phyloP scores from a whole-genome alignment of 2,113 vertebrate genomes.

The Pelobates fuscus region DNA sequence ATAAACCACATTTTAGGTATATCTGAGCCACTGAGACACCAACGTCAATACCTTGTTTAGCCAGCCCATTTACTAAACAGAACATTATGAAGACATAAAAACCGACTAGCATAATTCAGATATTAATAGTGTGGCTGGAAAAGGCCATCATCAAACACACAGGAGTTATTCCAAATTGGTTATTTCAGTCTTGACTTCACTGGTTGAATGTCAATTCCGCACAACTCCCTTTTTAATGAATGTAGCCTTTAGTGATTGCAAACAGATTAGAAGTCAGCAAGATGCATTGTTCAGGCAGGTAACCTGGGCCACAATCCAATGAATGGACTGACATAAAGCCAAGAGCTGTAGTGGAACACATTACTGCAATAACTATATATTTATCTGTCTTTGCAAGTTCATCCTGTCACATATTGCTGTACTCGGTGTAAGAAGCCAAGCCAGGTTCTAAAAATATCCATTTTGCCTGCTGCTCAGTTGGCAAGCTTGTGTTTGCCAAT shows the following conservation, averaged over 20 bases:
- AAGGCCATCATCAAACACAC: too few relatives aligned
- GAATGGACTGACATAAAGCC: conserved; percentile 13
- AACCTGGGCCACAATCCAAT: conserved; percentile 20
- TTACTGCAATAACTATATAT: conserved; percentile 14
- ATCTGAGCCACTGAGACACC: too few relatives aligned
- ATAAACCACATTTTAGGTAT: too few relatives aligned
- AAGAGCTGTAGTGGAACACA: conserved; percentile 14
- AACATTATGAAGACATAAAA: too few relatives aligned
- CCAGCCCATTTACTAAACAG: too few relatives aligned
- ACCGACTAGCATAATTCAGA: too few relatives aligned
- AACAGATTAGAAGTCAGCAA: conserved; percentile 2
- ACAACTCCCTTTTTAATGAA: too few relatives aligned
- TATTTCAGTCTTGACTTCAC: too few relatives aligned
- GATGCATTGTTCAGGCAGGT: conserved; percentile 29
- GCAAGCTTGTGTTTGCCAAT: conserved; percentile 41
- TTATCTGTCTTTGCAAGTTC: conserved; percentile 47
- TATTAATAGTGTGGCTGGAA: too few relatives aligned
- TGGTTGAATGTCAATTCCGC: too few relatives aligned
- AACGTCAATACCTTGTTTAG: too few relatives aligned
- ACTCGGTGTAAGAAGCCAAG: conserved; percentile 36
- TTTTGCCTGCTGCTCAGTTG: conserved; percentile 40
- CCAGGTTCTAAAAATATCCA: conserved; percentile 41
- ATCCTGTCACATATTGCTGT: conserved; percentile 26
- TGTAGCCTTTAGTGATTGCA: background rate
- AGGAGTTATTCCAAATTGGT: too few relatives aligned